Evolutionary conservation across 2,888 invertebrate species (phyloP), one percentile per base, ranked within the genome.

Genomic region (Anodontia alba): DNA sequence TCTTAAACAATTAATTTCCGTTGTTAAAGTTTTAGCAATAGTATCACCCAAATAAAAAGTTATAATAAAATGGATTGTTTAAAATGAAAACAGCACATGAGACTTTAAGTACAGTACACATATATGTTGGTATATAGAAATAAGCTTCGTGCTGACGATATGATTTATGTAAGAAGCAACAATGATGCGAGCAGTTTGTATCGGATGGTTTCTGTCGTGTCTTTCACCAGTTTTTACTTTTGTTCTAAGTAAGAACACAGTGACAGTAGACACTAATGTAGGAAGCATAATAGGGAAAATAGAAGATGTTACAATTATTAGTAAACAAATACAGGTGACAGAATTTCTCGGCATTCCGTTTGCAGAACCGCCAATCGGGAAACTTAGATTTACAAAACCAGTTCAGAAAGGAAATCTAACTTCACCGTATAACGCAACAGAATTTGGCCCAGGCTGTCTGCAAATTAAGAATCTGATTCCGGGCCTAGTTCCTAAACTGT

Each of bases 321-420:
- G 73, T 26, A 31, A n/a, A 7, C n/a, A 12, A 23, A 73, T 73
- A 62, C 36, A 33, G 29, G 54, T 83, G 10, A 54, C 71, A n/a
- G 76, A 49, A n/a, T 84, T 84, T 46, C 77, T 78, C 3, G 76
- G 80, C 8, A 78, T 84, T 66, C 83, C 83, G 29, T 84, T 69
- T 71, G 83, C 83, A 2, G 80, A 84, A 67, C 31, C 83, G 12
- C 68, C 83, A 1, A 67, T 57, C 5, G 83, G 80, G 8, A 36
- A 73, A 15, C 62, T 76, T 38, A 49, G 83, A 23, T 80, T 84
- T 46, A n/a, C 43, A 33, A 77, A 77, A 71, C 75, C 83, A 0
- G 54, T 78, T 23, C 73, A 75, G 33, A 83, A 78, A 68, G 76
- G 70, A n/a, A 70, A 73, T 17, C 81, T 80, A 33, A 51, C 26